Base-by-base conservation (phyloP, 2,113 vertebrate species). In the Etia nguti region DNA sequence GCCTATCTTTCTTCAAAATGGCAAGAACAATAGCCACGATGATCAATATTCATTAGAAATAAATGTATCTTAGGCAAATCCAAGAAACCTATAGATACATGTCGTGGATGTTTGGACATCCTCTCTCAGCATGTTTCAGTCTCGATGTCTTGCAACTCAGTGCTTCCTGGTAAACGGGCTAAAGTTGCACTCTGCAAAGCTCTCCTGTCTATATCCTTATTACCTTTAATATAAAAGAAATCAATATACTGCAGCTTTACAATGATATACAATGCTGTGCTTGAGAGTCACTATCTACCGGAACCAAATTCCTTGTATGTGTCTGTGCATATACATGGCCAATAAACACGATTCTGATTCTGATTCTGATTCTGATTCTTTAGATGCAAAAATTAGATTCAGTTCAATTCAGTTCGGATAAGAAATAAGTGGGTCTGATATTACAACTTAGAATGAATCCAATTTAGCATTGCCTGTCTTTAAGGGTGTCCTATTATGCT, bases 11-110 rank as follows among this genome's bases (percentile, higher is more conserved):
- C 60, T 65, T 36, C n/a, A 65, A 65, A 65, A 38, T 65, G 60
- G 31, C 0, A 6, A 65, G 18, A 62, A 62, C 59, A 20, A 0
- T 62, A 34, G 59, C 29, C 1, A 2, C 59, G 2, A 11, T 34
- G 29, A 62, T 20, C 59, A 62, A 65, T 38, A 38, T 38, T 38
- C 2, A n/a, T 65, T 65, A 65, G 18, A 65, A 65, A 65, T 65
- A 36, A n/a, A 65, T 65, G 31, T 0, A 5, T 65, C 18, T 65
- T 38, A 38, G 31, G 31, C 31, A 65, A 65, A 65, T 65, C 6
- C 31, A 65, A 38, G 60, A 36, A 65, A 65, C 2, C 31, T 65
- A 65, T 65, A 36, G 1, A 36, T 13, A 1, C 60, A n/a, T 38
- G 18, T 65, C 31, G n/a, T 65, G 60, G 31, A 12, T 65, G 2